phyloP scores from a whole-genome alignment of 1,140 invertebrate genomes.

The Monomorium pharaonis region DNA sequence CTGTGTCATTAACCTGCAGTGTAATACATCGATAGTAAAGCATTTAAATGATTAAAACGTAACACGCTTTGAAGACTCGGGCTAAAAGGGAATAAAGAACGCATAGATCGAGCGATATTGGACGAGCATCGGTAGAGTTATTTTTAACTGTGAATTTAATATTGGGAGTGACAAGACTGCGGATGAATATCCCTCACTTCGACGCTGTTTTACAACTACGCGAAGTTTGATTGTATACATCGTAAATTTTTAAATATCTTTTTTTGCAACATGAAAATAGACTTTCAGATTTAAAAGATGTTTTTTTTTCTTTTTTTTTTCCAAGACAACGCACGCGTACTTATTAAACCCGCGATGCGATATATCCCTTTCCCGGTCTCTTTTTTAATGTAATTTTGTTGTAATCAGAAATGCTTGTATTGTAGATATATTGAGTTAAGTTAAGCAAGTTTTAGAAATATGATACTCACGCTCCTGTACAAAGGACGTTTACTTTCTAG shows the following conservation, averaged over 20 bases:
- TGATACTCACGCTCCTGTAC: conserved; percentile 13
- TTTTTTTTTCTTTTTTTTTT: conserved; percentile 5
- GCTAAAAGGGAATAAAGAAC: conserved; percentile 31
- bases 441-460: conserved; percentile 21
- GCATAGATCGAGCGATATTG: conserved; percentile 8
- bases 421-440: conserved; percentile 33
- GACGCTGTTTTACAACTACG: background rate
- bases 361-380: background rate
- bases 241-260: conserved; percentile 19
- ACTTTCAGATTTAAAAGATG: background rate
- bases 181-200: conserved; percentile 8
- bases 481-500: conserved; percentile 49
- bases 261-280: background rate
- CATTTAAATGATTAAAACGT: conserved; percentile 21
- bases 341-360: conserved; percentile 17
- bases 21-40: background rate
- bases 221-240: background rate
- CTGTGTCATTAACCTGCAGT: conserved; percentile 8
- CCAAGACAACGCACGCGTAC: conserved; percentile 9
- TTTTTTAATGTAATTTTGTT: conserved; percentile 36
- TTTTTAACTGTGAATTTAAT: conserved; percentile 31
- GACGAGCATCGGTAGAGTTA: conserved; percentile 19
- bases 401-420: conserved; percentile 27
- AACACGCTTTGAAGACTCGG: conserved; percentile 34
- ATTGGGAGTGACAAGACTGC: conserved; percentile 67